Base-by-base conservation (phyloP, 2,113 vertebrate species). In the Oryzias javanicus region DNA sequence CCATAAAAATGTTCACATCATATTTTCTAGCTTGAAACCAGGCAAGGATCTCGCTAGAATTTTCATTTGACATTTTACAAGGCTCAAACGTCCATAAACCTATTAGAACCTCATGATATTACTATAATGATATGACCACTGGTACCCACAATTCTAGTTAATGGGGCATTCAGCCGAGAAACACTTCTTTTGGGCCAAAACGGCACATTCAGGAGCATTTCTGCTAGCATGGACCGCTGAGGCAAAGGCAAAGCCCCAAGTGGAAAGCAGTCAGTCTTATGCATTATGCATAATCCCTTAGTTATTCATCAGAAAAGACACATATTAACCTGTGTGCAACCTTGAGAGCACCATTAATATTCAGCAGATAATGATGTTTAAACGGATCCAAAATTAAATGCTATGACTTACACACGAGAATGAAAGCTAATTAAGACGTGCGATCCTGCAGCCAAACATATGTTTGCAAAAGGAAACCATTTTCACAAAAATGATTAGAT, bases 271-370 rank as follows among this genome's bases (percentile, higher is more conserved):
- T 55, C 58, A 41, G 74, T 57, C 64, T 65, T 56, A 74, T 85
- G 72, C 71, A 90, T 88, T 83, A 85, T 74, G 88, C 81, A 89
- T 86, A 14, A 72, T 41, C 5, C 65, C 70, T 83, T 53, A 81
- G 78, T 84, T 78, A 84, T 85, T 86, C 72, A 86, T 86, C 67
- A 77, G 76, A 77, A 60, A 78, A 72, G 70, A 72, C 50, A 41
- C 48, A 60, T 55, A 82, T 82, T 76, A 81, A 84, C 84, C 79
- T 82, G 78, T 78, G 64, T 57, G 54, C 73, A 80, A 79, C 62
- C 79, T 66, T 60, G 59, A 59, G 61, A 64, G 69, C 44, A 42
- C 46, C 42, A 79, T 90, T 83, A 86, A 84, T 83, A 86, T 86
- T 84, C 81, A 88, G 55, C 59, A 58, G 50, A 49, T 19, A 55